Base-by-base conservation (phyloP, 2,888 invertebrate genomes). In the Drosophila demipolita region DNA sequence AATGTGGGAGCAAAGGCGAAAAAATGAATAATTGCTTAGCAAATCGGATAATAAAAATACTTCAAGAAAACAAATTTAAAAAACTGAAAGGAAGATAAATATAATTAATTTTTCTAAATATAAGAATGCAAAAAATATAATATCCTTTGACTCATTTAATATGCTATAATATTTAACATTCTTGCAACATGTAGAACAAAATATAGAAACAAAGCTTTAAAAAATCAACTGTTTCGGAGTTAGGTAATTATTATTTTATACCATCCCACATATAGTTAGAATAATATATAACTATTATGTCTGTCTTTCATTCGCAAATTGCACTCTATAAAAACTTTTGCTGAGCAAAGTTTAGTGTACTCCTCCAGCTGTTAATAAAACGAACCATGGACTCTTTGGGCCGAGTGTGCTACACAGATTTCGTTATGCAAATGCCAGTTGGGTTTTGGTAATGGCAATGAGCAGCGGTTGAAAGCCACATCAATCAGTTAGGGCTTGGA, bases 401-500 rank as follows among this genome's bases (percentile, higher is more conserved):
- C 45, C 40, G 36, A 78, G 48, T 76, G 54, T 58, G n/a, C 36
- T 40, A 17, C 54, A 62, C 50, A 62, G 64, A 62, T 62, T 73
- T 38, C 42, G 59, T 48, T 66, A 79, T 66, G 77, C 66, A 74
- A 79, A 77, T 74, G 77, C 32, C 20, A 23, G 29, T 6, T 65
- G 52, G 32, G 40, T 35, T 55, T 26, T 60, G 38, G 53, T 60
- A 38, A 35, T 26, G 61, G 45, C 40, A 68, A 59, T 54, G 55
- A 20, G 29, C 20, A 40, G 17, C 54, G 63, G 33, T 66, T 62
- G 52, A 66, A 60, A 66, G 68, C 57, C 68, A 65, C 89, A 89
- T 89, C 87, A 78, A 89, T 84, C 87, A 80, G 68, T 23, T 58
- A 45, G 68, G 42, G 52, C 52, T 75, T 63, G 62, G 53, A 62